Evolutionary conservation across 2,797 vertebrate species (phyloP), one percentile per base, ranked within the genome.

Genomic region (Sebastes trivittatus): DNA sequence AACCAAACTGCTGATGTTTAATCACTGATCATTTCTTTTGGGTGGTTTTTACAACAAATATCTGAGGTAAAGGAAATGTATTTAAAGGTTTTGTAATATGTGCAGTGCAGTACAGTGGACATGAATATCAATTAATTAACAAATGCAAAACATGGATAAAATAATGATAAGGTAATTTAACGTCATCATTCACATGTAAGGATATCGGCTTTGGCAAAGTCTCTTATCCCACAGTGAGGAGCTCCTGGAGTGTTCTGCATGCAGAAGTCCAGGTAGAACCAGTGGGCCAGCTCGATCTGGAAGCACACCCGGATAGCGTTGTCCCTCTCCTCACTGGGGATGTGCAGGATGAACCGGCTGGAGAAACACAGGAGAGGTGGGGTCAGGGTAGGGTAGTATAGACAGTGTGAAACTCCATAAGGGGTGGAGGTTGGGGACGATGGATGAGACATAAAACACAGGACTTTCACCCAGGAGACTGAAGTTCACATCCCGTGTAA

Each of bases 201-300:
- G 98, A 99, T 99, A 99, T 99, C 98, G 91, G 98, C 98, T 96
- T 98, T 99, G 93, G 98, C 98, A 38, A 99, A 99, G 89, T 99
- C 98, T 94, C 98, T 96, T 95, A 99, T 99, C 89, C 98, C 98
- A 94, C 98, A 99, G 96, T 98, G 97, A 95, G 98, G 98, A 92
- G 98, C 95, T 95, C 97, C 98, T 93, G 98, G 96, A 92, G 97
- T 96, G 95, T 98, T 99, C 89, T 98, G 97, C 96, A 98, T 96
- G 93, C 97, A 98, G 96, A 99, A 99, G 96, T 99, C 98, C 96
- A 99, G 95, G 94, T 99, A 99, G 96, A 99, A 99, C 98, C 98
- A 99, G 94, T 99, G 98, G 91, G 98, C 98, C 91, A 99, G 96
- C 93, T 99, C 98, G 78, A 99, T 98, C 95, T 99, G 98, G 96